Evolutionary conservation across 2,797 vertebrate genomes (phyloP).

Genomic region (Choloepus didactylus): DNA sequence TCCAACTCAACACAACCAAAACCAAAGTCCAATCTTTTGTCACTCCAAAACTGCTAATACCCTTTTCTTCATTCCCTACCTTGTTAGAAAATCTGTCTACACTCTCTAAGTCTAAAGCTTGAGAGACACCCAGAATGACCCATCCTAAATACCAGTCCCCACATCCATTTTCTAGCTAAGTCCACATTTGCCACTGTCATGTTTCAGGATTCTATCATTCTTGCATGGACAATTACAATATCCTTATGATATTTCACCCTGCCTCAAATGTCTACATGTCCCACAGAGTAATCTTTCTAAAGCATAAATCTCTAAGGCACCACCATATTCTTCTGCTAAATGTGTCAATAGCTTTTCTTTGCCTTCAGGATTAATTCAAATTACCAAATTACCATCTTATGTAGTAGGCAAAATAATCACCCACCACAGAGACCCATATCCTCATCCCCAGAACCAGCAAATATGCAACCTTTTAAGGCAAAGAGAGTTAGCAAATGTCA

Average conservation of each 20-base stretch:
- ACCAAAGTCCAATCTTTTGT: neutral
- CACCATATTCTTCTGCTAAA: neutral
- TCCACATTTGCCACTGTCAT: neutral
- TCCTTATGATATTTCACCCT: neutral
- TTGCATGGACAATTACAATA: neutral
- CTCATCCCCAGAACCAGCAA: neutral
- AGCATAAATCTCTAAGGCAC: slow-evolving; percentile 29
- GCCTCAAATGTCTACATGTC: neutral
- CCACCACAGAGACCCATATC: neutral
- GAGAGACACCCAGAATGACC: neutral
- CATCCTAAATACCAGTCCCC: neutral
- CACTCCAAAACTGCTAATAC: neutral
- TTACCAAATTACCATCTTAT: neutral
- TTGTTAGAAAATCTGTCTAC: neutral
- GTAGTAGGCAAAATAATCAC: neutral
- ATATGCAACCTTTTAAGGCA: neutral
- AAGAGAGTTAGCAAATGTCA: too few species aligned
- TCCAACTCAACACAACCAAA: slow-evolving; percentile 10
- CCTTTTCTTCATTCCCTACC: neutral
- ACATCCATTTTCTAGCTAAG: neutral
- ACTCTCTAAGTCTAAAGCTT: neutral
- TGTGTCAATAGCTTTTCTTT: neutral
- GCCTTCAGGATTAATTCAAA: slow-evolving; percentile 18
- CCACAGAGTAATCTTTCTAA: neutral
- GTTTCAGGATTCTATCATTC: neutral